These are phyloP conservation scores for Rhyacophila brunnea DNA, from an alignment of 1,140 invertebrate genomes.

Conservation along the genomic window DNA sequence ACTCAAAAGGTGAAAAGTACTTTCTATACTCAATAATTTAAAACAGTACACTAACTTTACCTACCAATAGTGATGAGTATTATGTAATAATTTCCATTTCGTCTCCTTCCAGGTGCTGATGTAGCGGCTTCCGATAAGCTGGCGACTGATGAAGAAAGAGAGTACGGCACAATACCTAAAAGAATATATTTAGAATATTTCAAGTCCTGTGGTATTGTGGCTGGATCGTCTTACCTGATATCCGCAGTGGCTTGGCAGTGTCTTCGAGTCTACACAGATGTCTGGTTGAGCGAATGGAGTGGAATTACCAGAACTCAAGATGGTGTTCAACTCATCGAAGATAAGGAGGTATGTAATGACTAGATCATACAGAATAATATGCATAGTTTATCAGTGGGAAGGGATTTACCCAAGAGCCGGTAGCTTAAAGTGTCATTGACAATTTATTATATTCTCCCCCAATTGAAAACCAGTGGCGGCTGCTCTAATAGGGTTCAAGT, in stretches of 20 bases:
- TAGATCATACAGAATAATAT: too few species aligned
- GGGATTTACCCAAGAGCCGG: too few species aligned
- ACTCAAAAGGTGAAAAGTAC: too few species aligned
- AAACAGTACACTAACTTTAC: too few species aligned
- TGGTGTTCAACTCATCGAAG: background rate
- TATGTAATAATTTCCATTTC: background rate
- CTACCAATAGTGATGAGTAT: too few species aligned
- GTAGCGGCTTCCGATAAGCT: conserved; percentile 13
- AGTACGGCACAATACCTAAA: conserved; percentile 61
- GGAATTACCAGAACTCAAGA: conserved; percentile 28
- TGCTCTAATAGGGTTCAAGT: too few species aligned
- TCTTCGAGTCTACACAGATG: conserved; percentile 60
- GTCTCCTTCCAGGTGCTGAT: conserved; percentile 14
- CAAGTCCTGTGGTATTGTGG: conserved; percentile 59
- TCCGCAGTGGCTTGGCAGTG: conserved; percentile 60
- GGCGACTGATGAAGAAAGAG: conserved; percentile 56
- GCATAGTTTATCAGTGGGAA: too few species aligned
- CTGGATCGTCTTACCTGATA: conserved; percentile 56
- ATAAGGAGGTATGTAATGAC: background rate
- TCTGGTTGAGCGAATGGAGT: conserved; percentile 66
- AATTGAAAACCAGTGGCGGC: too few species aligned
- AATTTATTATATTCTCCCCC: too few species aligned
- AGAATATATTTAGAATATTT: conserved; percentile 65
- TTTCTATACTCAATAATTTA: too few species aligned
- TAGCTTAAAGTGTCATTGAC: background rate